Base-by-base conservation (phyloP, 2,888 invertebrate species). In the Phengaris alcon region DNA sequence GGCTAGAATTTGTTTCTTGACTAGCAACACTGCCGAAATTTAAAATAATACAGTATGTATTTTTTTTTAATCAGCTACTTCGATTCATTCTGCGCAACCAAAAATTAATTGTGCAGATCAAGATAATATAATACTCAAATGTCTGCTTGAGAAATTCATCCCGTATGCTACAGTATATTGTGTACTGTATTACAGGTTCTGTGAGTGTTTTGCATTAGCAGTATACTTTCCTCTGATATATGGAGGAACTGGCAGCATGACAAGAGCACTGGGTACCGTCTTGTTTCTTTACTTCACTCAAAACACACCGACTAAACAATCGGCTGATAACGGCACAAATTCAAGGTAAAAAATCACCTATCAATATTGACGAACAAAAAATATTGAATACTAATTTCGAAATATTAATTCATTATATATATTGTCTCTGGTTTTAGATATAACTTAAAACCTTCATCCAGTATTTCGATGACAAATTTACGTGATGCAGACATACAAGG, bases 181-280 rank as follows among this genome's bases (percentile, higher is more conserved):
- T 48, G 8, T 48, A 48, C 48, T 48, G 6, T 35, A 7, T 79
- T 79, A 3, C 81, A 89, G 89, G 76, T 82, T 88, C 44, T 82
- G 82, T 7, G 88, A 88, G 77, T 80, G 84, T 44, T 83, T 87
- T 78, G 78, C 82, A 3, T 55, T 87, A 51, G 75, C 80, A 0
- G 68, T 85, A 7, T 81, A 82, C 73, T 74, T 83, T 0, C 83
- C 85, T 0, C 70, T n/a, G 52, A 76, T 13, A 75, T 52, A 12
- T 44, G 68, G 7, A 6, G 46, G 35, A 6, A 70, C 55, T 9
- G 6, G 57, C 2, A 48, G 72, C 10, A 68, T 68, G 48, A 64
- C 76, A 57, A 54, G 54, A 13, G 54, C 68, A 7, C 74, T 80
- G 73, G 68, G 73, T 2, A 78, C 77, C 15, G 15, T 79, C 10